Base-by-base conservation (phyloP, 2,113 vertebrate genomes). In the Cavia aperea region DNA sequence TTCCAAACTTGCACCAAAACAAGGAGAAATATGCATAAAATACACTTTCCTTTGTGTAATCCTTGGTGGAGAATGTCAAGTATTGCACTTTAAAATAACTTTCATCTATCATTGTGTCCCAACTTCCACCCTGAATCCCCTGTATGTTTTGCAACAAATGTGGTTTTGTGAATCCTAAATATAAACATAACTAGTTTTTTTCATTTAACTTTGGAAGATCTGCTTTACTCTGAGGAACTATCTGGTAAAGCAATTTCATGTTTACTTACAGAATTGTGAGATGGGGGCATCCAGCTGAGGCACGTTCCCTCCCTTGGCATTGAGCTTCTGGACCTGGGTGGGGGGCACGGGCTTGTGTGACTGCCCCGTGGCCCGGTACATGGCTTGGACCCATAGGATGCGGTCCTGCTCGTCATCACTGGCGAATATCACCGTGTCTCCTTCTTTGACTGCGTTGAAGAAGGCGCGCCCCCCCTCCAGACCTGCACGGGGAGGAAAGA, bases 211-310 rank as follows among this genome's bases (percentile, higher is more conserved):
- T 91, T 43, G 0, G 0, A 96, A 95, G 73, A 95, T 26, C 65
- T 89, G 94, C 94, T 96, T 92, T 95, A 85, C 93, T 89, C 92
- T 96, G 93, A 26, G 93, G 94, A 94, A 79, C 85, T 95, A 91
- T 85, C 78, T 81, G 89, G 87, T 96, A 78, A 96, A 96, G 62
- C 92, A 94, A 97, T 85, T 95, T 93, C 92, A 88, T 91, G 83
- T 97, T 97, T 99, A 99, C 99, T 98, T 98, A 99, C 99, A 99
- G 98, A 99, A 99, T 97, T 99, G 99, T 82, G 99, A 99, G 97
- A 99, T 99, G 66, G 99, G 99, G 10, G 99, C 99, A 0, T 99
- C 99, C 29, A 99, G 97, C 97, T 99, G 99, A 49, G 99, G 99
- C 4, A 98, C 98, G 1, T 98, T 98, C 92, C 99, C 98, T 93